Conservation (phyloP, 2,888 invertebrate genomes). For the Hanleya hanleyi region DNA sequence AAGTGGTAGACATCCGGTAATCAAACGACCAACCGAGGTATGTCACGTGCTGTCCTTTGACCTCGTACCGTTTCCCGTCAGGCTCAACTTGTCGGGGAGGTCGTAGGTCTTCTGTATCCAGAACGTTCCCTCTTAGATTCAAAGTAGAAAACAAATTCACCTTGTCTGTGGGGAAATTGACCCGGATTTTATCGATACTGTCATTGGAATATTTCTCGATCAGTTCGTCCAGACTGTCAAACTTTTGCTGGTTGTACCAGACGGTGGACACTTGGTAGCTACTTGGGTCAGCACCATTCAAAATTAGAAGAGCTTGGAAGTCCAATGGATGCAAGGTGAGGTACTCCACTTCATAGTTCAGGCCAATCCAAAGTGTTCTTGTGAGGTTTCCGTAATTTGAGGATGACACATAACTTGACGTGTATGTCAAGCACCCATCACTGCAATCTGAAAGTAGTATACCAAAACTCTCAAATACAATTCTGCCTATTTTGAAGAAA, state of each 20-base stretch:
- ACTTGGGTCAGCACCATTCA: conserved; percentile 18
- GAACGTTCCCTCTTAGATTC: conserved; percentile 35
- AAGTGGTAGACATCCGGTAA: conserved; percentile 28
- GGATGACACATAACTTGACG: conserved; percentile 19
- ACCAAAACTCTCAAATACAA: conserved; percentile 32
- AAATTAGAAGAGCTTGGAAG: conserved; percentile 44
- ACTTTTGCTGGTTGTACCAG: conserved; percentile 40
- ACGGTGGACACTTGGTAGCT: conserved; percentile 35
- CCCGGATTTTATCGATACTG: not conserved
- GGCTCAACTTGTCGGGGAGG: conserved; percentile 39
- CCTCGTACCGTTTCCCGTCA: conserved; percentile 37
- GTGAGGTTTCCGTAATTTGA: conserved; percentile 15
- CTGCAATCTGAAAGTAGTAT: conserved; percentile 25
- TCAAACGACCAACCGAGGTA: conserved; percentile 46
- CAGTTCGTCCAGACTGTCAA: conserved; percentile 29
- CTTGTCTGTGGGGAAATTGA: not conserved
- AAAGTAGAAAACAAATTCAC: conserved; percentile 22
- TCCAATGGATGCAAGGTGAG: conserved; percentile 47
- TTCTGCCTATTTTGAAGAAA: conserved; percentile 16
- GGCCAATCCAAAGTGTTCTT: conserved; percentile 39
- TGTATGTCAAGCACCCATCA: conserved; percentile 31
- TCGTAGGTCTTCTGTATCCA: conserved; percentile 16
- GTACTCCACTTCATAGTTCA: conserved; percentile 40
- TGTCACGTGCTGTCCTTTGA: conserved; percentile 27
- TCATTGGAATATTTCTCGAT: conserved; percentile 18